phyloP scores from a whole-genome alignment of 1,140 invertebrate genomes.

The Nixonia krombeini region DNA sequence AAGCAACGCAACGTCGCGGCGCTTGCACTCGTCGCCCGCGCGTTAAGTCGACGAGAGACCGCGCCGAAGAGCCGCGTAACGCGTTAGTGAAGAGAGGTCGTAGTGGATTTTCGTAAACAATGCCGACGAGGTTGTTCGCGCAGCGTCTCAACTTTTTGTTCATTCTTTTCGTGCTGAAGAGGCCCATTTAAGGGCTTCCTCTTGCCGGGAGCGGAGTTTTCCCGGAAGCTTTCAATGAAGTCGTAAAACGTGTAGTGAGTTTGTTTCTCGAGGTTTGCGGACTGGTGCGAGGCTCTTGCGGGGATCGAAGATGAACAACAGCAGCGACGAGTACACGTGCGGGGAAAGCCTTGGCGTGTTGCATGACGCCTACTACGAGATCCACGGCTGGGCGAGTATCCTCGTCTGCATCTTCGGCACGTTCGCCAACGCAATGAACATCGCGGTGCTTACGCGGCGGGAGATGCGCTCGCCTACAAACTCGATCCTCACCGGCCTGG shows the following conservation, averaged over 20 bases:
- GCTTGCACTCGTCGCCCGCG: slow-evolving; percentile 32
- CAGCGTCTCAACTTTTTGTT: no score
- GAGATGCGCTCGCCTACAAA: slow-evolving; percentile 96
- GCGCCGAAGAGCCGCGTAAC: neutral
- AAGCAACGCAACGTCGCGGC: slow-evolving; percentile 26
- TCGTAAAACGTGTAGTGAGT: no score
- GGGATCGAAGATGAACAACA: neutral
- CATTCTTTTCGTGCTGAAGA: no score
- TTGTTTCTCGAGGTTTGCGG: no score
- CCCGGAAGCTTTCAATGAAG: no score
- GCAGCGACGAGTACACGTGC: slow-evolving; percentile 62
- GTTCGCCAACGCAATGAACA: slow-evolving; percentile 93
- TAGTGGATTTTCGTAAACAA: neutral
- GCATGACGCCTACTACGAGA: slow-evolving; percentile 64
- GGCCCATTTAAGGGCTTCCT: no score
- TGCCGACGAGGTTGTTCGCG: neutral
- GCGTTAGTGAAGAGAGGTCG: neutral
- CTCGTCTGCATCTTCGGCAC: slow-evolving; percentile 92
- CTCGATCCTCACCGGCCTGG: slow-evolving; percentile 90
- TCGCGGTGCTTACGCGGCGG: slow-evolving; percentile 90
- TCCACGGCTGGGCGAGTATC: slow-evolving; percentile 83
- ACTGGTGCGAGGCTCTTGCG: no score
- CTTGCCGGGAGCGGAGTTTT: no score
- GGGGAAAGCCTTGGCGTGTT: slow-evolving; percentile 66
- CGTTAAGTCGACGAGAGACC: slow-evolving; percentile 19